Evolutionary conservation across 2,797 vertebrate genomes (phyloP), one percentile per base, ranked within the genome.

Genomic region (Gephyroberyx darwinii): DNA sequence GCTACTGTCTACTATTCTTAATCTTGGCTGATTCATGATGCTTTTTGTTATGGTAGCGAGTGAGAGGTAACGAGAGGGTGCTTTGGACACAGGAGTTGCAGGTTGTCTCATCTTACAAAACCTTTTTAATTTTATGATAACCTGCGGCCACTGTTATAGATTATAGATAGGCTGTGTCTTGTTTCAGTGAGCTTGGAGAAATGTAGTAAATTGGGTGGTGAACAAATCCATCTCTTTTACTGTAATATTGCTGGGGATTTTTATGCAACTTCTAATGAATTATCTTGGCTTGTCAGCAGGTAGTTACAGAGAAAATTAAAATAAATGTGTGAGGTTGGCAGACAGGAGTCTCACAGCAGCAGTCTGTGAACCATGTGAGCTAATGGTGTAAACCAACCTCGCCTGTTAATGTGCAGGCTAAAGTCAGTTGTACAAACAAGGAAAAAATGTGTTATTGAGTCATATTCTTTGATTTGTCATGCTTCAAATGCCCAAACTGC

Each of bases 1-100:
- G 82, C 76, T 67, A 61, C 64, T 72, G 71, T 83, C 82, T 26
- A 26, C 26, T 26, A 84, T 83, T 81, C 74, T 69, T 87, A 81
- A 86, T 89, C 85, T 65, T 62, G 31, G 33, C 35, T 51, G 16
- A 6, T 47, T 84, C 70, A 69, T 81, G 75, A 69, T 81, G 75
- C 75, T 77, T 69, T 78, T 74, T 63, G 74, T 61, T 71, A 56
- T 80, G 57, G 71, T 81, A 78, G 69, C 78, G 69, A 80, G 77
- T 74, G 55, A 57, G 41, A 47, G 30, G 51, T 62, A 26, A 20
- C 22, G 48, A 60, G 48, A 58, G 1, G 10, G 10, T 8, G 10
- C 39, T 41, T 41, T 41, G 39, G 39, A 13, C 10, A 41, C 39
- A 41, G 10, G 10, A 39, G 8, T 8, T 39, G 8, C 37, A 39